Conservation (phyloP, 2,888 invertebrate genomes). For the Vannuccia rotundouncinata region DNA sequence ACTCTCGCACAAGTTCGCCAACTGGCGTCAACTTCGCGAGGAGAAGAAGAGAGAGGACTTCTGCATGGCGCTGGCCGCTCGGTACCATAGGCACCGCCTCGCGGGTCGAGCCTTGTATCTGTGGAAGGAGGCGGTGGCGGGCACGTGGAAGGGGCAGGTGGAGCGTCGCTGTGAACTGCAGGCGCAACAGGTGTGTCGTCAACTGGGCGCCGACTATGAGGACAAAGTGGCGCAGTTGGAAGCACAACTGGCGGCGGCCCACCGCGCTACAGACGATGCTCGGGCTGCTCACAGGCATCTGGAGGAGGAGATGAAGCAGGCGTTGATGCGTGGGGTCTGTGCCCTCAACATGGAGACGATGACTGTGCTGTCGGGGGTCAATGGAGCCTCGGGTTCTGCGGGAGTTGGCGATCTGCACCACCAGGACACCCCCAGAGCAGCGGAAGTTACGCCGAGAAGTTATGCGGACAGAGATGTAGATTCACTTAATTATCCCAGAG, state of each 20-base stretch:
- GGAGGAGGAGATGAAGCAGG: slow-evolving; percentile 55
- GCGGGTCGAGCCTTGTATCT: neutral
- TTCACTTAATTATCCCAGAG: no score
- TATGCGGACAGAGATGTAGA: no score
- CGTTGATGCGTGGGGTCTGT: slow-evolving; percentile 57
- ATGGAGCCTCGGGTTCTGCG: no score
- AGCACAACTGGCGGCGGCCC: no score
- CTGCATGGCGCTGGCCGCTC: neutral
- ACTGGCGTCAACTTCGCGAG: slow-evolving; percentile 46
- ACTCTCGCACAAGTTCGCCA: slow-evolving; percentile 49
- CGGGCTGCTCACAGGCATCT: neutral
- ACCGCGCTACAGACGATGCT: no score
- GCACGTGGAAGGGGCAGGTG: neutral
- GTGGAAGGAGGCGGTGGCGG: slow-evolving; percentile 1
- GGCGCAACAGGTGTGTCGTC: slow-evolving; percentile 27
- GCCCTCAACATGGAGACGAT: slow-evolving; percentile 56
- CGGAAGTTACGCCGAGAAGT: no score
- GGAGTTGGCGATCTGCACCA: no score
- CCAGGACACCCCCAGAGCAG: no score
- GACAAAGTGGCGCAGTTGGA: slow-evolving; percentile 22
- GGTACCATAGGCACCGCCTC: neutral
- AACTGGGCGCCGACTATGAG: slow-evolving; percentile 32
- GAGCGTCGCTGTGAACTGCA: slow-evolving; percentile 9
- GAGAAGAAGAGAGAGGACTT: slow-evolving; percentile 37
- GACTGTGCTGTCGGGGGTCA: no score